Percentiles rank a stretch among this genome's conserved stretches.
These are phyloP conservation scores for Blera fallax DNA, from an alignment of 2,888 invertebrate genomes.

Conservation along the genomic window DNA sequence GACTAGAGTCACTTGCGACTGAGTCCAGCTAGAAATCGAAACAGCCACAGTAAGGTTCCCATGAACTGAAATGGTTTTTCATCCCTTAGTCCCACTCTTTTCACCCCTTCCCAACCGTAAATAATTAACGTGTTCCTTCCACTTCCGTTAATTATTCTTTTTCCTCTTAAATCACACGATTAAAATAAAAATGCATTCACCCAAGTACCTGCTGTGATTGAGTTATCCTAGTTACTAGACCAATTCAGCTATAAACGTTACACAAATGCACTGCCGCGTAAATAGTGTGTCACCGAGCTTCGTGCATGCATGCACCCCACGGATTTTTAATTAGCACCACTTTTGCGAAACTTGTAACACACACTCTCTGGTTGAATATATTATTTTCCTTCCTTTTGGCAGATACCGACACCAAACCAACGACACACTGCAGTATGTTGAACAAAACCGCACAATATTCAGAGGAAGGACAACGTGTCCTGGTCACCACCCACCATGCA, in stretches of 20 bases:
- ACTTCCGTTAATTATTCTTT: constrained; percentile 52
- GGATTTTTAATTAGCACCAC: constrained; percentile 49
- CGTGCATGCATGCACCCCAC: constrained; percentile 11
- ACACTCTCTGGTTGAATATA: neutral
- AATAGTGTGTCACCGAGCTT: constrained; percentile 37
- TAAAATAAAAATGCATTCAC: neutral
- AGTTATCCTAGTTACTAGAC: constrained; percentile 37
- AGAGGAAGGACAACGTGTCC: constrained; percentile 20
- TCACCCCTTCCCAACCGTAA: neutral
- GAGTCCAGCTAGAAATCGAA: constrained; percentile 12
- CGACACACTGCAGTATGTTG: neutral
- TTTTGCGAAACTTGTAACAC: constrained; percentile 44
- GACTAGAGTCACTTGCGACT: neutral
- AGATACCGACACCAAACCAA: constrained; percentile 5
- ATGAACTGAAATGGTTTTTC: too few relatives aligned
- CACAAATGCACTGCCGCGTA: constrained; percentile 18
- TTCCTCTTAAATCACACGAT: neutral
- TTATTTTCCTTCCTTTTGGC: constrained; percentile 30
- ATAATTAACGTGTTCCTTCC: neutral
- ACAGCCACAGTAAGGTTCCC: neutral
- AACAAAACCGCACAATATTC: constrained; percentile 46
- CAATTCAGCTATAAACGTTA: neutral
- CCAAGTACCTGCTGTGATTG: constrained; percentile 34
- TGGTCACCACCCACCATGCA: constrained; percentile 25
- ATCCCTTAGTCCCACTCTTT: too few relatives aligned